Base-by-base conservation (phyloP, 2,888 invertebrate species). In the Hypsopygia costalis region DNA sequence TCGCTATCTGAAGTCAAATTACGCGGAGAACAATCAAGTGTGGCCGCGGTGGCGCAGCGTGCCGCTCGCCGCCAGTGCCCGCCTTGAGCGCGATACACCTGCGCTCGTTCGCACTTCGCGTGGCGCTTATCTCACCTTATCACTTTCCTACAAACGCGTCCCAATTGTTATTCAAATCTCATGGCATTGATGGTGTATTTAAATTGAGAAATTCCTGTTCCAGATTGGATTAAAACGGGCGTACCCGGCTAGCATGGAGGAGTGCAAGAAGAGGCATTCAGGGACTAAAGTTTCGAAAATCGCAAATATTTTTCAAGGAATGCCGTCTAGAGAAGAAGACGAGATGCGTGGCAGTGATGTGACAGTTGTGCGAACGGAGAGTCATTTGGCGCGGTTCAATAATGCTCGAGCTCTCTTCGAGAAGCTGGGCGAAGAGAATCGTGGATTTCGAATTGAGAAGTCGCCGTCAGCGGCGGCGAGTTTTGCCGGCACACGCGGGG, bases 371-470 rank as follows among this genome's bases (percentile, higher is more conserved):
- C 91, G 97, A 49, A 95, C 96, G 10, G 96, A 97, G 81, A 96
- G 96, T 63, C 97, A 97, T 73, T 92, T 96, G 62, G 94, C 96
- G n/a, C 89, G 96, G 47, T 97, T 97, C 76, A 97, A 97, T 77
- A 96, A 95, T 77, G 97, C 97, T 1, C 91, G 97, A 48, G 97
- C 97, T 30, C 90, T 97, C 41, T 97, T 97, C 76, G 97, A 97
- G 77, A 97, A 97, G 69, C 89, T 97, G 51, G 94, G 96, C 58
- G 91, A 94, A 76, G 93, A 95, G 74, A 92, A 93, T 76, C 91
- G 92, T 54, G 86, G 90, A 37, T 85, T 86, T 56, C 77, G 79
- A 51, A 90, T 92, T 43, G 92, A 92, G 44, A 89, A 89, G 85
- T 92, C 78, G 71, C 91, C 74, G 53, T 91, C 72, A 62, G 91